These are phyloP conservation scores for Aleiodes alternator DNA, from an alignment of 2,888 invertebrate genomes.

Conservation along the genomic window DNA sequence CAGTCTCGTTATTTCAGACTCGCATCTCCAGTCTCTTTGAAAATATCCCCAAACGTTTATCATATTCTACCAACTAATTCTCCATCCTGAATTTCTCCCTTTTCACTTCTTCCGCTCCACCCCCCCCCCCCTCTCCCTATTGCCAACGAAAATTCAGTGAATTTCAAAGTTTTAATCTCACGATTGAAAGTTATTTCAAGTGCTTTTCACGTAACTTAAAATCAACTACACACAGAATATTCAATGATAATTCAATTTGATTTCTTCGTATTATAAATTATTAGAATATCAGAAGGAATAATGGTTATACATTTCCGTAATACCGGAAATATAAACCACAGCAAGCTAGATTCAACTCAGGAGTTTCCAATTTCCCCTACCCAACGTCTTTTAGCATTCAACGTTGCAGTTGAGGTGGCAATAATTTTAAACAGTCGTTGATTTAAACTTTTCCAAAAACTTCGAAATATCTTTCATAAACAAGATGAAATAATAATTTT, in stretches of 20 bases:
- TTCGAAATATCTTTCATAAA: slow-evolving; percentile 23
- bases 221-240: slow-evolving; percentile 13
- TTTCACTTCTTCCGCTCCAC: background rate
- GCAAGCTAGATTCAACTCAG: slow-evolving; percentile 31
- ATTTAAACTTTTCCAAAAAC: slow-evolving; percentile 19
- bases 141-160: slow-evolving; percentile 48
- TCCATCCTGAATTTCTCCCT: slow-evolving; percentile 12
- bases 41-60: no score
- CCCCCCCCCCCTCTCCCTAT: slow-evolving; percentile 20
- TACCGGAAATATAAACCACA: slow-evolving; percentile 54
- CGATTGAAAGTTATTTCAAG: slow-evolving; percentile 17
- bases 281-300: slow-evolving; percentile 10
- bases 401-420: slow-evolving; percentile 16
- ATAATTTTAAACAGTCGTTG: slow-evolving; percentile 28
- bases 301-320: slow-evolving; percentile 5
- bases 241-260: slow-evolving; percentile 9
- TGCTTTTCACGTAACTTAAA: background rate
- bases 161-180: slow-evolving; percentile 7
- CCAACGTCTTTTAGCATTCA: slow-evolving; percentile 51
- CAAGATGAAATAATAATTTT: background rate
- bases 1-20: slow-evolving; percentile 19
- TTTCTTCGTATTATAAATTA: slow-evolving; percentile 18
- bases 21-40: slow-evolving; percentile 6
- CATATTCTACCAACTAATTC: background rate
- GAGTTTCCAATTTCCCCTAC: slow-evolving; percentile 57